Conservation (phyloP, 2,113 vertebrate species). For the Triplophysa siluroides region DNA sequence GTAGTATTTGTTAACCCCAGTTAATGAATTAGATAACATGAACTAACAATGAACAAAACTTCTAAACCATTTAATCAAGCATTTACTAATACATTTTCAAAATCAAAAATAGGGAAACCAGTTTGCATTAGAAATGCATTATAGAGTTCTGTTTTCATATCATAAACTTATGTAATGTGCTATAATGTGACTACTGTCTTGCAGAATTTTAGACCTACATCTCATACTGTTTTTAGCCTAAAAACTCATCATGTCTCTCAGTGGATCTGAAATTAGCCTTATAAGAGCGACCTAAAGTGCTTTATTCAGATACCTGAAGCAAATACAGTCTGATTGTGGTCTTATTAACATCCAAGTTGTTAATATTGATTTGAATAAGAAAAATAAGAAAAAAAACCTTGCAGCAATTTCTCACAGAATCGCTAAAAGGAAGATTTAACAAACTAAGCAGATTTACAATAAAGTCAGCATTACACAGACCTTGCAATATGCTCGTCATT, state of each 20-base stretch:
- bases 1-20: neutral
- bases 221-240: neutral
- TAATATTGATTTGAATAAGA: neutral
- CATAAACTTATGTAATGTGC: no score
- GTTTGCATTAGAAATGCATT: neutral
- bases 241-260: neutral
- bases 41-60: no score
- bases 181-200: neutral
- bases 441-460: slow-evolving; percentile 51
- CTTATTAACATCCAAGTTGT: neutral
- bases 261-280: neutral
- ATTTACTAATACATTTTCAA: no score
- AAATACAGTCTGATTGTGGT: neutral
- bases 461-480: slow-evolving; percentile 68
- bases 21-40: no score
- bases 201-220: slow-evolving; percentile 1
- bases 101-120: neutral
- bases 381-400: neutral
- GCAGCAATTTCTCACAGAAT: slow-evolving; percentile 24
- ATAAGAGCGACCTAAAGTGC: neutral
- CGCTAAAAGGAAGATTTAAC: neutral
- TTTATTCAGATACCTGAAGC: neutral
- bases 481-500: slow-evolving; percentile 50
- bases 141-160: neutral
- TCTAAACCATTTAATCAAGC: no score